Base-by-base conservation (phyloP, 2,888 invertebrate species). In the Mimachlamys varia region DNA sequence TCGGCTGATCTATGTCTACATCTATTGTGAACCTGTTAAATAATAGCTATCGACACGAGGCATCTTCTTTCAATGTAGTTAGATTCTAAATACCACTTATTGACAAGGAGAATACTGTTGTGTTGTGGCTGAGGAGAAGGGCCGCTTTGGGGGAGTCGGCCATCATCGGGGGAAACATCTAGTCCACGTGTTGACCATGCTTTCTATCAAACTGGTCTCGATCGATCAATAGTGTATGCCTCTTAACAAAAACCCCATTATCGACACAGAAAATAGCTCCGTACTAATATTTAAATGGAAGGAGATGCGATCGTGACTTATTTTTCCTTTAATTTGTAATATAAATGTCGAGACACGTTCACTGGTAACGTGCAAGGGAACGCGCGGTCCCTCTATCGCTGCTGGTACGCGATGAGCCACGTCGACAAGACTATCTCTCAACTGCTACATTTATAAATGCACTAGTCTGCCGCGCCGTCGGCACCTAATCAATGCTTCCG, bases 291-390 rank as follows among this genome's bases (percentile, higher is more conserved):
- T 76, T 76, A 76, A 76, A 76, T 76, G 76, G 76, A 76, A 27
- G 33, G 76, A 76, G 76, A 76, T 76, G 76, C 33, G 76, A 76
- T 76, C 76, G 76, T 76, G 76, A 76, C 76, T 76, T 76, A 76
- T 33, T 76, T 76, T 76, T 33, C 76, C 76, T 76, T 76, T 76
- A 76, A 76, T 76, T 76, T 76, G 76, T 76, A 76, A 76, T 76
- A 76, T 76, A 76, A 76, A 76, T 76, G 76, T 76, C 76, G 76
- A 33, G 76, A 76, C 76, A 76, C 76, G 76, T 76, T 76, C 33
- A 0, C 76, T 76, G 76, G 76, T 76, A 76, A 33, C 33, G 76
- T 76, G 76, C 76, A 76, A 10, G 33, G 76, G 76, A 76, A 27
- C 76, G 27, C 13, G 3, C 12, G 33, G 13, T 33, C 7, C 10